These are phyloP conservation scores for Oxyura jamaicensis DNA, from an alignment of 2,113 vertebrate species.

Conservation along the genomic window DNA sequence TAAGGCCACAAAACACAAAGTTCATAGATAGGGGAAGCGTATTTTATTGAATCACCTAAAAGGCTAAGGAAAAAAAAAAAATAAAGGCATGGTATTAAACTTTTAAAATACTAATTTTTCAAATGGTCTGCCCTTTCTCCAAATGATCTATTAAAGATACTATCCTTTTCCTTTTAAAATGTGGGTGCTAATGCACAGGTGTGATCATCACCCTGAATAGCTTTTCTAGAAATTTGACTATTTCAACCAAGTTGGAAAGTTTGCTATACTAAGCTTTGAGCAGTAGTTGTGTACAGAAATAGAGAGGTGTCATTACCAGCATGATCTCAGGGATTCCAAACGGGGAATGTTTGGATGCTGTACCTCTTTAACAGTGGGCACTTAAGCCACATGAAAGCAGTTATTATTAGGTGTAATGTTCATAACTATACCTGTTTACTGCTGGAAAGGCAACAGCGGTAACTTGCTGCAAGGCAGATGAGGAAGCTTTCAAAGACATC, in stretches of 20 bases:
- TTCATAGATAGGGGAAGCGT: not conserved
- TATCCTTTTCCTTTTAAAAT: not conserved
- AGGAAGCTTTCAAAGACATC: not conserved
- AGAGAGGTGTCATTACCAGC: not conserved
- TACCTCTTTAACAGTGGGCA: not conserved
- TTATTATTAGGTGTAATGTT: not conserved
- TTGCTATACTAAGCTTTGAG: not conserved
- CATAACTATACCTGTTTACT: not conserved
- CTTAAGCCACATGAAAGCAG: not conserved
- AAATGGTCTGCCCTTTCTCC: not conserved
- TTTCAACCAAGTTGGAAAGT: not conserved
- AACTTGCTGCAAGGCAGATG: not conserved
- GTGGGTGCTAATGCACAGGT: not conserved
- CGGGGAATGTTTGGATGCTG: not conserved
- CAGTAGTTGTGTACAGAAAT: not conserved
- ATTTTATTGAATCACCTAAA: not conserved
- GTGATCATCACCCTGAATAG: not conserved
- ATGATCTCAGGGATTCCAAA: not conserved
- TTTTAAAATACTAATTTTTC: not conserved
- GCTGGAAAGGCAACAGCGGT: not conserved
- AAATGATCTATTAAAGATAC: not conserved
- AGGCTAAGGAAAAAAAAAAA: not conserved
- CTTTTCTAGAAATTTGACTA: not conserved
- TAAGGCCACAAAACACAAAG: not conserved
- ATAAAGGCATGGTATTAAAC: not conserved